These are phyloP conservation scores for Clarias pachynema DNA, from an alignment of 2,797 vertebrate genomes.

Conservation along the genomic window DNA sequence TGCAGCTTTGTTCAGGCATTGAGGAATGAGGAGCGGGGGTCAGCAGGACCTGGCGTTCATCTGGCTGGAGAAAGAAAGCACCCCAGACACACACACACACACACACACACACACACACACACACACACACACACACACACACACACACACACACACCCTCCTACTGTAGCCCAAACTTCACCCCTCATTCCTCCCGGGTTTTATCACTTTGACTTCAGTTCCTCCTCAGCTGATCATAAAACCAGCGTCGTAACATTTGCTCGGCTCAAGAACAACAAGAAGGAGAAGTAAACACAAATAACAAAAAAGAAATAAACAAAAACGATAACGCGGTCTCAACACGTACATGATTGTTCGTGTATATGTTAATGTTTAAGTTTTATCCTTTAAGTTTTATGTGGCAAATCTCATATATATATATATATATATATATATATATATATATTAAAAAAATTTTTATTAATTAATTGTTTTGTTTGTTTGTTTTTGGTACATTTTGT, in stretches of 20 bases:
- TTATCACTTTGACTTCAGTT: constrained; percentile 51
- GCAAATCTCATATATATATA: too few relatives aligned
- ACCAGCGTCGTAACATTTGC: constrained; percentile 40
- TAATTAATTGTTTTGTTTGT: too few relatives aligned
- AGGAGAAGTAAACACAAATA: not conserved
- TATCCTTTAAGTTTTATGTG: too few relatives aligned
- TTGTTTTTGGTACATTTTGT: too few relatives aligned
- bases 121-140: constrained; percentile 22
- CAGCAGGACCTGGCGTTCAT: constrained; percentile 63
- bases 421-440: too few relatives aligned
- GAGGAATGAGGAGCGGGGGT: constrained; percentile 69
- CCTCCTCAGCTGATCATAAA: constrained; percentile 49
- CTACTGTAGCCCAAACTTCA: constrained; percentile 59
- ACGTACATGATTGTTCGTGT: not conserved
- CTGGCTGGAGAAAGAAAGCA: constrained; percentile 40
- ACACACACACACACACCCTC: constrained; percentile 30
- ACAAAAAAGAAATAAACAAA: not conserved
- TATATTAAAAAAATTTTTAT: too few relatives aligned
- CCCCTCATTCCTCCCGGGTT: constrained; percentile 43
- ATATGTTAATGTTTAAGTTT: too few relatives aligned
- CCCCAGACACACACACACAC: constrained; percentile 49
- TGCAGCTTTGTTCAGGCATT: constrained; percentile 73
- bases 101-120: constrained; percentile 28
- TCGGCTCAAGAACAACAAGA: not conserved
- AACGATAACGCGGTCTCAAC: not conserved